Percentiles rank a stretch among this genome's conserved stretches.
These are phyloP conservation scores for Centrocercus urophasianus DNA, from an alignment of 2,113 vertebrate genomes.

Conservation along the genomic window DNA sequence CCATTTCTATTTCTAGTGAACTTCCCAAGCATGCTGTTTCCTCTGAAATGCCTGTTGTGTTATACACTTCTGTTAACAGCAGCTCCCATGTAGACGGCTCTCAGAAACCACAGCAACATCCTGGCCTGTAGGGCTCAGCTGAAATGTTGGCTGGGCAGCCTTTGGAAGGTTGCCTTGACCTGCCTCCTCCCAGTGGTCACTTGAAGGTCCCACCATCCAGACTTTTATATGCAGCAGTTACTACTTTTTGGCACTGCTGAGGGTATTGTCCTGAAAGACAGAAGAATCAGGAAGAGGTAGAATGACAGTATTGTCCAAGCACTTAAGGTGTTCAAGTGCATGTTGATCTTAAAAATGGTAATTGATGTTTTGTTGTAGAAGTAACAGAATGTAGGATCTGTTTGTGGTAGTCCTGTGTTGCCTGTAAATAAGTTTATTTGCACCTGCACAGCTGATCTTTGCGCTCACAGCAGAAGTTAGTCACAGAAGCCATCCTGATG, in stretches of 20 bases:
- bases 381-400: neutral
- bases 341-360: fast-evolving
- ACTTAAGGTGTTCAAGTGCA: neutral
- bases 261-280: neutral
- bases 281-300: neutral
- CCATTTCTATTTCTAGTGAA: neutral
- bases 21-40: neutral
- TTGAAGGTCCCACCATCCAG: neutral
- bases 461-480: neutral
- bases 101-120: neutral
- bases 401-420: neutral
- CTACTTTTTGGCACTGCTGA: neutral
- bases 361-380: neutral
- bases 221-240: neutral
- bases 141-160: neutral
- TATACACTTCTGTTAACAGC: neutral
- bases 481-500: neutral
- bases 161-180: neutral
- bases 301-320: neutral
- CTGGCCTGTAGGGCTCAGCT: neutral
- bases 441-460: neutral
- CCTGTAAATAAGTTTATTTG: neutral
- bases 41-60: neutral
- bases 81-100: fast-evolving
- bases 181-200: neutral